Percentiles rank a stretch among this genome's conserved stretches.
These are phyloP conservation scores for Meiosimyza platycephala DNA, from an alignment of 2,888 invertebrate genomes.

Conservation along the genomic window DNA sequence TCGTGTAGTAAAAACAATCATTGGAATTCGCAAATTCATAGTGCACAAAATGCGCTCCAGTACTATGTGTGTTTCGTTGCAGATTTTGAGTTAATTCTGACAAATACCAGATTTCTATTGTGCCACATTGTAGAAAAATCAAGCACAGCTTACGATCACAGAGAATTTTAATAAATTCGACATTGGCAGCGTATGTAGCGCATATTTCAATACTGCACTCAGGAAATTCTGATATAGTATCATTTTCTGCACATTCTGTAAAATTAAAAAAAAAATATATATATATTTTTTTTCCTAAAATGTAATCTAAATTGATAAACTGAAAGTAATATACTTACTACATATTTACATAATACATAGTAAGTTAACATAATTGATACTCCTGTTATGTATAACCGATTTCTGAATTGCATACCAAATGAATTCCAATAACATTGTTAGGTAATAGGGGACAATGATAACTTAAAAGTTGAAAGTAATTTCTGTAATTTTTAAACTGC, in stretches of 20 bases:
- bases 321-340: too few relatives aligned
- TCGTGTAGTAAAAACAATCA: slow-evolving; percentile 58
- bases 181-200: slow-evolving; percentile 52
- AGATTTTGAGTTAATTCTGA: slow-evolving; percentile 51
- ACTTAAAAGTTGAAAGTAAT: too few relatives aligned
- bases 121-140: slow-evolving; percentile 58
- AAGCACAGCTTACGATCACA: slow-evolving; percentile 53
- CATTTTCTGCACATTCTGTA: slow-evolving; percentile 8
- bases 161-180: slow-evolving; percentile 53
- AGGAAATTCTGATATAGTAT: neutral
- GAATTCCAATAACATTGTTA: too few relatives aligned
- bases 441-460: too few relatives aligned
- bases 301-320: too few relatives aligned
- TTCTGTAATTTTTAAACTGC: too few relatives aligned
- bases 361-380: too few relatives aligned
- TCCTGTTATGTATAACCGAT: too few relatives aligned
- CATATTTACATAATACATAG: too few relatives aligned
- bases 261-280: slow-evolving; percentile 15
- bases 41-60: slow-evolving; percentile 54
- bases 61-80: slow-evolving; percentile 53
- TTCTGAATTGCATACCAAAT: too few relatives aligned
- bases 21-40: slow-evolving; percentile 51
- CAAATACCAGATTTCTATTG: slow-evolving; percentile 62
- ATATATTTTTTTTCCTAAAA: too few relatives aligned
- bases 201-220: slow-evolving; percentile 46